Base-by-base conservation (phyloP, 2,888 invertebrate genomes). In the Argynnis bischoffii region DNA sequence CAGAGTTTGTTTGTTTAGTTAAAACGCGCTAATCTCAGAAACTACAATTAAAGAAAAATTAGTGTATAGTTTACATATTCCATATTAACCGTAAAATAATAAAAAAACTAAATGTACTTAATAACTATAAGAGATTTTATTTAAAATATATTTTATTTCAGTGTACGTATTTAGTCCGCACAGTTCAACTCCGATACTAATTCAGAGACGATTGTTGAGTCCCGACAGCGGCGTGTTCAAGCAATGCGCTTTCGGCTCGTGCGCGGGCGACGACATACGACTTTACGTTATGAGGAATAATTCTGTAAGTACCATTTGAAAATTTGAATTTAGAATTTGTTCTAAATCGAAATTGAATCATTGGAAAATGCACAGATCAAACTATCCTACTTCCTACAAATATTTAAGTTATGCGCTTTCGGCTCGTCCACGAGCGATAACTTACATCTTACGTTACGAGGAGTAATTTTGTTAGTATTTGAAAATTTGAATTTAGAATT, bases 81-180 rank as follows among this genome's bases (percentile, higher is more conserved):
- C 26, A 26, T 26, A 26, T 26, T 3, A 26, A 26, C 0, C 26
- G 26, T 26, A 26, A 26, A 26, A 26, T 26, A 4, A 26, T 26
- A 26, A 26, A 5, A 26, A 26, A 26, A 26, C 26, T 18, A 18
- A 18, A 18, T 18, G 18, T 18, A 18, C 18, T 18, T 18, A 1
- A 18, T 18, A 18, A 18, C 1, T 18, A 18, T 26, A 26, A 26
- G 26, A 26, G 14, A 8, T 16, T 11, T 8, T 13, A 4, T 16
- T 50, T 21, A 64, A 48, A 55, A 16, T 15, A n/a, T 70, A n/a
- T 69, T 71, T 74, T 53, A 50, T 90, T 89, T 31, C 86, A 93
- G 93, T 93, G n/a, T 84, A 83, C 63, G 82, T 93, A 18, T 93
- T 93, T 76, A 88, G 78, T 0, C 93, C 93, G 1, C 90, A 89